Evolutionary conservation across 2,113 vertebrate species (phyloP).

Genomic region (Pelecanus crispus): DNA sequence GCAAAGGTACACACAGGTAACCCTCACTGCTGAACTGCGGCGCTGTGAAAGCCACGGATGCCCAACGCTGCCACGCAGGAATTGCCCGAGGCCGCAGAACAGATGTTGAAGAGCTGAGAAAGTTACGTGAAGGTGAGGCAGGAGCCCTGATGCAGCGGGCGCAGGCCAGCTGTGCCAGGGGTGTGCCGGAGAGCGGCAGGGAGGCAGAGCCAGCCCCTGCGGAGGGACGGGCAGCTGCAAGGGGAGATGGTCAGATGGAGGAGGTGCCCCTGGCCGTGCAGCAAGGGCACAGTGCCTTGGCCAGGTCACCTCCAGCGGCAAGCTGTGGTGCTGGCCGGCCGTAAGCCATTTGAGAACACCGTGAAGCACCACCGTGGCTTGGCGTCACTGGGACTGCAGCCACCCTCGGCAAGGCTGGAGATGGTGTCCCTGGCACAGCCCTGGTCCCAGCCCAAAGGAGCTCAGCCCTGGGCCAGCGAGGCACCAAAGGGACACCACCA

Average conservation of each 20-base stretch:
- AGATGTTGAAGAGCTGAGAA: not conserved
- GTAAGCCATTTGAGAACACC: not conserved
- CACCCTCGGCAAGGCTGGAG: not conserved
- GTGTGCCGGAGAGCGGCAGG: too few relatives aligned
- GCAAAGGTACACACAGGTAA: not conserved
- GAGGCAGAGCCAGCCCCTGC: not conserved
- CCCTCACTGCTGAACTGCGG: not conserved
- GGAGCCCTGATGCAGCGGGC: not conserved
- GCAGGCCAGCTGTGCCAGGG: not conserved
- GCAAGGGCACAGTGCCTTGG: accelerated
- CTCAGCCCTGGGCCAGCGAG: not conserved
- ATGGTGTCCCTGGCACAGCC: not conserved
- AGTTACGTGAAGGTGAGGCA: not conserved
- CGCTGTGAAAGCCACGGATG: not conserved
- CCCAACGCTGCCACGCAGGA: accelerated
- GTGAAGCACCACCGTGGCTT: accelerated
- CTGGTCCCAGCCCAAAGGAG: not conserved
- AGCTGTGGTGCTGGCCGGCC: not conserved
- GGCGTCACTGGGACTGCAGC: accelerated
- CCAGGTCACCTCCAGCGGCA: accelerated
- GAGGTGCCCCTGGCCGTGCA: accelerated
- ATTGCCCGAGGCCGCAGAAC: not conserved
- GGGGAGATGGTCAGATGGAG: not conserved
- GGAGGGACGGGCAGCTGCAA: not conserved
- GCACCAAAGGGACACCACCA: not conserved